A percentile compares a stretch with the other conserved stretches of the same genome.
These are phyloP conservation scores for Sisyra terminalis DNA, from an alignment of 2,888 invertebrate genomes.

Conservation along the genomic window DNA sequence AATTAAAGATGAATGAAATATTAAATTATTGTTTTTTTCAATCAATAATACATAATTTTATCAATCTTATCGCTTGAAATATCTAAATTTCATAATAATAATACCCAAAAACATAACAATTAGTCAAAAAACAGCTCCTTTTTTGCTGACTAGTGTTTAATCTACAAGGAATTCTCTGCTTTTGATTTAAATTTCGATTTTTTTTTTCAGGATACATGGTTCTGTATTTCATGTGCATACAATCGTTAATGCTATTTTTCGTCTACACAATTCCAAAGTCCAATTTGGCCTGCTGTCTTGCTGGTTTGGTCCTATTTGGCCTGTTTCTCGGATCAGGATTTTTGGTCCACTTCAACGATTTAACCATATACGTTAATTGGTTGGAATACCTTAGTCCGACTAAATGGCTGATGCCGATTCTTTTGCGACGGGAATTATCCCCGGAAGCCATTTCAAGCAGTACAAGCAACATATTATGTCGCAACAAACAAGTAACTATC, in stretches of 20 bases:
- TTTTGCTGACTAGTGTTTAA: too few species aligned
- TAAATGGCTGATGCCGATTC: slow-evolving; percentile 51
- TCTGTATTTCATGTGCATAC: slow-evolving; percentile 48
- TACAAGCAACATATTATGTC: slow-evolving; percentile 38
- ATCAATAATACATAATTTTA: too few species aligned
- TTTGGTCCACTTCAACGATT: slow-evolving; percentile 47
- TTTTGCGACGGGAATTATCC: slow-evolving; percentile 48
- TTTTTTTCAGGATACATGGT: slow-evolving; percentile 46
- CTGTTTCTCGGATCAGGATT: slow-evolving; percentile 49
- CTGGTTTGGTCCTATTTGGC: slow-evolving; percentile 41
- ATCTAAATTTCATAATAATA: too few species aligned
- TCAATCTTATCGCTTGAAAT: too few species aligned
- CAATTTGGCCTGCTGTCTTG: slow-evolving; percentile 42
- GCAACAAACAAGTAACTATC: slow-evolving; percentile 49
- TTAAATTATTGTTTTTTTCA: too few species aligned
- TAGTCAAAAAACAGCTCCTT: too few species aligned
- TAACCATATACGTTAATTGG: slow-evolving; percentile 48
- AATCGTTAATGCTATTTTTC: slow-evolving; percentile 48
- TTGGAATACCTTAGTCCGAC: slow-evolving; percentile 52
- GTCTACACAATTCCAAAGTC: slow-evolving; percentile 49
- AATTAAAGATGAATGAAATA: too few species aligned
- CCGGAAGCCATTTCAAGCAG: slow-evolving; percentile 41
- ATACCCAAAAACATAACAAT: too few species aligned
- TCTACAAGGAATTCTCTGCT: too few species aligned
- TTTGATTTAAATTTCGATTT: not conserved